phyloP scores from a whole-genome alignment of 2,113 vertebrate species.

The Sterna hirundo region DNA sequence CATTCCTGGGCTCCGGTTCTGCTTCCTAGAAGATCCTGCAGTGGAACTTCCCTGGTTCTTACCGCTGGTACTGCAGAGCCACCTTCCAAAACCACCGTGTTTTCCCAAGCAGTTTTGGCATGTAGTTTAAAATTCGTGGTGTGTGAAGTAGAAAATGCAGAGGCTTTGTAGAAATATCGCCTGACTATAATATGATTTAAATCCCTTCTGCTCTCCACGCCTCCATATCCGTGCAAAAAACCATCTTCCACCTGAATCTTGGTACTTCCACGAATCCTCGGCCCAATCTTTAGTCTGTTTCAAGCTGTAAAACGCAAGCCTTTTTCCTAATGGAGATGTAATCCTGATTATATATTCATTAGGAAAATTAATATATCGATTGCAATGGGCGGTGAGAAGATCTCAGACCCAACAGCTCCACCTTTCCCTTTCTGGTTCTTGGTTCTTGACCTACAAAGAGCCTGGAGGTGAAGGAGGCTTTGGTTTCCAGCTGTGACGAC shows the following conservation, averaged over 20 bases:
- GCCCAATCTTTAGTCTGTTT: not conserved
- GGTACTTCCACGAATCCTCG: not conserved
- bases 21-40: not conserved
- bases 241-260: not conserved
- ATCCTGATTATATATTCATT: not conserved
- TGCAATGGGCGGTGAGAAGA: rapidly evolving
- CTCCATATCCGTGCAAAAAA: not conserved
- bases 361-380: not conserved
- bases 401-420: not conserved
- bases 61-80: not conserved
- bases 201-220: not conserved
- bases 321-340: not conserved
- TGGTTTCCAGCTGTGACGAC: not conserved
- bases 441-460: not conserved
- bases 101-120: not conserved
- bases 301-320: not conserved
- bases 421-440: not conserved
- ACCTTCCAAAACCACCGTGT: rapidly evolving
- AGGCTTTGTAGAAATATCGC: not conserved
- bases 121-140: not conserved
- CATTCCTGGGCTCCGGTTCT: not conserved
- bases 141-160: not conserved
- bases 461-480: not conserved
- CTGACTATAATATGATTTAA: not conserved
- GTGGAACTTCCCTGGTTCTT: not conserved